phyloP scores from a whole-genome alignment of 2,797 vertebrate genomes.

The Acrocephalus scirpaceus region DNA sequence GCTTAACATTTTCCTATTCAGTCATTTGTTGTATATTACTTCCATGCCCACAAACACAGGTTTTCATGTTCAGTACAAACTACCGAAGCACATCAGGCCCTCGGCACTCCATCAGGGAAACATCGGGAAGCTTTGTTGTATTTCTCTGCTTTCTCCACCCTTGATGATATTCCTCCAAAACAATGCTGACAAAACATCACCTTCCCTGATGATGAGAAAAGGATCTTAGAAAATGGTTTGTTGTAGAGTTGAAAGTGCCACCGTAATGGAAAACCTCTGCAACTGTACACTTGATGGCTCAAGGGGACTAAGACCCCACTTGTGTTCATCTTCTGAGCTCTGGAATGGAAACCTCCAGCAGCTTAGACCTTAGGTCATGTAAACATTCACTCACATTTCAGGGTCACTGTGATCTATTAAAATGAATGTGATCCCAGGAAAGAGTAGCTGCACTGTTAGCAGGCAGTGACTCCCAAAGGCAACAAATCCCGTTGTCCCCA shows the following conservation, averaged over 20 bases:
- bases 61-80: not conserved
- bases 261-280: not conserved
- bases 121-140: accelerated
- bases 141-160: not conserved
- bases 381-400: not conserved
- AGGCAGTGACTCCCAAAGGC: not conserved
- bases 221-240: not conserved
- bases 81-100: accelerated
- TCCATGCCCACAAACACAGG: not conserved
- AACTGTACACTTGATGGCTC: not conserved
- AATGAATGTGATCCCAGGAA: not conserved
- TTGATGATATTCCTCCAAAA: not conserved
- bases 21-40: not conserved
- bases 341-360: not conserved
- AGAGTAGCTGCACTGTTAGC: not conserved
- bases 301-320: no score
- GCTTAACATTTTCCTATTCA: not conserved
- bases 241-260: not conserved
- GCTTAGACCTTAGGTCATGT: accelerated
- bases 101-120: not conserved
- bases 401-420: not conserved
- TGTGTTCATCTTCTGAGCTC: not conserved
- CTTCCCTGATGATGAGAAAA: not conserved
- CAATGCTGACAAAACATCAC: not conserved
- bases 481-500: not conserved